Evolutionary conservation across 2,888 invertebrate genomes (phyloP).

Genomic region (Nebria salina): DNA sequence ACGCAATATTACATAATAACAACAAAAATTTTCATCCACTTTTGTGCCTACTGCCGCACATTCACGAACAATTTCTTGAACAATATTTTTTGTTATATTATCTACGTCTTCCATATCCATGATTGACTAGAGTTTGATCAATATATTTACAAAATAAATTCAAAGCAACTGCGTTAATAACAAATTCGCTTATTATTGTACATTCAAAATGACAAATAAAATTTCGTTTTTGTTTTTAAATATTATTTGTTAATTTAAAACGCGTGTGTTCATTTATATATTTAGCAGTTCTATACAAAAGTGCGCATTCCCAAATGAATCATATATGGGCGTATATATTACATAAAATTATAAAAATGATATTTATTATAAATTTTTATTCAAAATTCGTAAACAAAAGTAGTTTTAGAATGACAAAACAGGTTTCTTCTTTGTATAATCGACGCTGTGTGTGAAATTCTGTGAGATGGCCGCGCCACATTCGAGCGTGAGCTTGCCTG

Average conservation of each 20-base stretch:
- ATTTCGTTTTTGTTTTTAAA: background rate
- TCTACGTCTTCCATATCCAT: conserved; percentile 49
- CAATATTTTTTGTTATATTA: conserved; percentile 68
- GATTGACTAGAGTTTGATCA: conserved; percentile 47
- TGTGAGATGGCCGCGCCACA: conserved; percentile 27
- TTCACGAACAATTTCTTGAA: conserved; percentile 68
- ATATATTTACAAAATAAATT: conserved; percentile 40
- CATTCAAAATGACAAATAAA: background rate
- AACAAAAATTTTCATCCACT: conserved; percentile 65
- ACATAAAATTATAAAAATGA: no score
- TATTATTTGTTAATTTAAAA: background rate
- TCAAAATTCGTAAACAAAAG: no score
- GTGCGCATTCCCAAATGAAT: background rate
- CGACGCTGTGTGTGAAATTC: background rate
- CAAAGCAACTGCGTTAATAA: background rate
- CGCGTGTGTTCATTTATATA: background rate
- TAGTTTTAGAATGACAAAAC: background rate
- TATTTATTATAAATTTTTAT: no score
- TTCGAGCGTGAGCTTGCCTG: background rate
- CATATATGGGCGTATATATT: no score
- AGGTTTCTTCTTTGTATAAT: background rate
- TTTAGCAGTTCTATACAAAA: background rate
- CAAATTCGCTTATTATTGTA: background rate
- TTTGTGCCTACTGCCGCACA: conserved; percentile 62
- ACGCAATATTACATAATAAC: conserved; percentile 59